phyloP scores from a whole-genome alignment of 1,140 invertebrate genomes.

The Bursaphelenchus mucronatus region DNA sequence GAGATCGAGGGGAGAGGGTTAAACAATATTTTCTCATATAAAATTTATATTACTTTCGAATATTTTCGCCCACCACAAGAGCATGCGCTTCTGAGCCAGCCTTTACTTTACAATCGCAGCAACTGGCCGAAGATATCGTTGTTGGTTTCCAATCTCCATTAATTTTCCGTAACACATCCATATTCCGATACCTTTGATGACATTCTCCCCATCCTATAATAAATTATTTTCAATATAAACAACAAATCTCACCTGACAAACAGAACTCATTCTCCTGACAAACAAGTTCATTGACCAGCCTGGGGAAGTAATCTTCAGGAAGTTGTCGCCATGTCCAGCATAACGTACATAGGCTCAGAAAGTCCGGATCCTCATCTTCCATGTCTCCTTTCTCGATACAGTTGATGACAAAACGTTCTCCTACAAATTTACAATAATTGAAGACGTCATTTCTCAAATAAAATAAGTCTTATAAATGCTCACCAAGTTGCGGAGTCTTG shows the following conservation, averaged over 20 bases:
- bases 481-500: slow-evolving; percentile 3
- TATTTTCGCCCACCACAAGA: slow-evolving; percentile 27
- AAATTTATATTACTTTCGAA: neutral
- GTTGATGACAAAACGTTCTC: slow-evolving; percentile 43
- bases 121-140: slow-evolving; percentile 38
- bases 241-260: slow-evolving; percentile 28
- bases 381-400: slow-evolving; percentile 43
- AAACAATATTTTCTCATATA: slow-evolving; percentile 1
- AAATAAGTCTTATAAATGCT: neutral
- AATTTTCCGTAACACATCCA: slow-evolving; percentile 38
- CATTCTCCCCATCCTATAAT: slow-evolving; percentile 26
- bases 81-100: slow-evolving; percentile 39
- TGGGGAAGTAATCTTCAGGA: slow-evolving; percentile 41
- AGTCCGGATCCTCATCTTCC: slow-evolving; percentile 40
- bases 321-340: slow-evolving; percentile 44
- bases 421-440: slow-evolving; percentile 13
- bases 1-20: neutral
- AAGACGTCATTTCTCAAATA: too few species aligned
- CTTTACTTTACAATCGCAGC: slow-evolving; percentile 48
- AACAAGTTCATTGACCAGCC: slow-evolving; percentile 41
- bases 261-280: slow-evolving; percentile 43
- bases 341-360: slow-evolving; percentile 39
- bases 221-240: neutral
- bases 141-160: slow-evolving; percentile 38
- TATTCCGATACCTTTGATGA: slow-evolving; percentile 38